These are phyloP conservation scores for Bilobella aurantiaca DNA, from an alignment of 1,140 invertebrate genomes.

Conservation along the genomic window DNA sequence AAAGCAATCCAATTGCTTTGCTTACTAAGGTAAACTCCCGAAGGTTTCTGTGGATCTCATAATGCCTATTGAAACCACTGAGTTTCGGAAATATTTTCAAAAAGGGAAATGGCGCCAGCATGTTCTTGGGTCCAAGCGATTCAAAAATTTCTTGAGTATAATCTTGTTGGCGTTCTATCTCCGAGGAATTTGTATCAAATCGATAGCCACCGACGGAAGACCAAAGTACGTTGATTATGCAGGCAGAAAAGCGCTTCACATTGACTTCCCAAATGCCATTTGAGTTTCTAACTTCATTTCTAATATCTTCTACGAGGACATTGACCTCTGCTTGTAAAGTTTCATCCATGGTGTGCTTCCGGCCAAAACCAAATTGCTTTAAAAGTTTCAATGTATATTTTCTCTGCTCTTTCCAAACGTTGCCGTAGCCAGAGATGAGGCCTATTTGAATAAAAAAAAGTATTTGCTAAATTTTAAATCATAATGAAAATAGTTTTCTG, in stretches of 20 bases:
- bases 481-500: too few relatives aligned
- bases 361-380: conserved; percentile 17
- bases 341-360: conserved; percentile 35
- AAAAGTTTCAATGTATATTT: conserved; percentile 19
- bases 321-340: conserved; percentile 9
- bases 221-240: conserved; percentile 53
- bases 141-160: conserved; percentile 8
- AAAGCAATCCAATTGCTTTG: too few relatives aligned
- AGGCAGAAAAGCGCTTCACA: background rate
- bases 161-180: conserved; percentile 10
- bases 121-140: conserved; percentile 2
- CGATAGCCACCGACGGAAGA: conserved; percentile 67
- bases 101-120: conserved; percentile 14
- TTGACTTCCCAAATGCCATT: conserved; percentile 6
- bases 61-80: background rate
- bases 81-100: background rate
- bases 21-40: conserved; percentile 61
- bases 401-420: conserved; percentile 9
- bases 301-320: background rate
- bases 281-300: background rate
- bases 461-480: too few relatives aligned
- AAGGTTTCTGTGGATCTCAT: background rate
- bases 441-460: too few relatives aligned
- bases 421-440: conserved; percentile 14
- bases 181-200: conserved; percentile 40